Base-by-base conservation (phyloP, 2,888 invertebrate species). In the Ophion costatus region DNA sequence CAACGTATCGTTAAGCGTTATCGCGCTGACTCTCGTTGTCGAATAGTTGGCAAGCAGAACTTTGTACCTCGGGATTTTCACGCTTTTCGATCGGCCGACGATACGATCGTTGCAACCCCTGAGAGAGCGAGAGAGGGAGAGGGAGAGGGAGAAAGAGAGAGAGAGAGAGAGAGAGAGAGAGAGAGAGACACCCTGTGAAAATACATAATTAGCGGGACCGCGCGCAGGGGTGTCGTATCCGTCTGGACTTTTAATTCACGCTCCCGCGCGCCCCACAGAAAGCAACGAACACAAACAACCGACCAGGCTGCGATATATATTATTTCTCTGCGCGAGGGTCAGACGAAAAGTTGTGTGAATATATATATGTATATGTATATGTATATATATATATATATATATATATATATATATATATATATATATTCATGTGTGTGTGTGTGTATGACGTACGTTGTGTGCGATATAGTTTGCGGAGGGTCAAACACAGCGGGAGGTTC, bases 121-220 rank as follows among this genome's bases (percentile, higher is more conserved):
- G 57, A n/a, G 22, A 57, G 51, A 29, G 45, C 9, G 29, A 29
- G 51, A 4, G 22, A 51, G 14, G 20, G 29, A 22, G 17, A 45
- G 66, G 57, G 61, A 38, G n/a, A 67, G 61, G 17, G 79, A 59
- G 70, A 71, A 10, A 71, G 38, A 64, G 22, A 11, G 79, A 56
- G 57, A 71, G 33, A 17, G 57, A 24, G 22, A 64, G 51, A 45
- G 42, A 24, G 29, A 51, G 51, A 6, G 22, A 64, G 14, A 38
- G 29, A 22, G 9, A 51, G 67, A 59, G 45, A 38, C 10, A 69
- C 14, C 66, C 66, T 73, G 67, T 82, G 77, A 77, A 82, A 77
- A 82, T 82, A 82, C 78, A 82, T 82, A 82, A 82, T 82, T 82
- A 78, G 78, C 77, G 77, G 38, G 38, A 38, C 70, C 64, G 78